Conservation (phyloP, 92 coral and sea anemone species). For the Scolanthus callimorphus region DNA sequence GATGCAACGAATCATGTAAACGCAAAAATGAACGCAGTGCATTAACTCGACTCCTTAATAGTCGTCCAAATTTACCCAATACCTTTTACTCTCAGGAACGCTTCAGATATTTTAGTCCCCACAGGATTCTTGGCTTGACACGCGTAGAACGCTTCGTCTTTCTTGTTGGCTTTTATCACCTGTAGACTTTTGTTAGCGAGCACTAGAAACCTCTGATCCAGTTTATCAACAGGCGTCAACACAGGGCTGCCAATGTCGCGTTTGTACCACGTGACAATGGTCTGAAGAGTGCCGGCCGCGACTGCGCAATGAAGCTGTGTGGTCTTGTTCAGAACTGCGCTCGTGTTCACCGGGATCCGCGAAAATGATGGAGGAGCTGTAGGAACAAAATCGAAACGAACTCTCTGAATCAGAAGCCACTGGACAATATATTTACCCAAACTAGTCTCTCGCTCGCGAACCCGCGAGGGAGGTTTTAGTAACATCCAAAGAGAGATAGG, state of each 20-base stretch:
- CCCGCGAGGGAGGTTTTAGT: too few relatives aligned
- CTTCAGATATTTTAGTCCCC: slow-evolving; percentile 43
- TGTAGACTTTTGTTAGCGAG: slow-evolving; percentile 62
- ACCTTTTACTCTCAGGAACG: too few relatives aligned
- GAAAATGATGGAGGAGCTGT: slow-evolving; percentile 60
- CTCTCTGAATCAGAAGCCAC: too few relatives aligned
- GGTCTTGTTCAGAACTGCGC: slow-evolving; percentile 47
- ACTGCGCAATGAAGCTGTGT: slow-evolving; percentile 53
- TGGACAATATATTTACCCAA: too few relatives aligned
- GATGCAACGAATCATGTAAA: too few relatives aligned
- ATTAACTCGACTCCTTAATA: neutral
- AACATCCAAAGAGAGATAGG: too few relatives aligned
- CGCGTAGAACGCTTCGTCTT: slow-evolving; percentile 62
- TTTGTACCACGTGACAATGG: slow-evolving; percentile 55
- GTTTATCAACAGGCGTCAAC: slow-evolving; percentile 36
- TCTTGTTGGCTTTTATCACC: slow-evolving; percentile 41
- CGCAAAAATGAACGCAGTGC: neutral
- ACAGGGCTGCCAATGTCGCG: slow-evolving; percentile 12
- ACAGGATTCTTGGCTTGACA: slow-evolving; percentile 67
- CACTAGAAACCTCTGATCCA: slow-evolving; percentile 58
- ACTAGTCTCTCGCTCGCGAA: too few relatives aligned
- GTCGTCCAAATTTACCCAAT: neutral
- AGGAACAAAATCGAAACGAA: neutral
- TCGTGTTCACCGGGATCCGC: slow-evolving; percentile 35
- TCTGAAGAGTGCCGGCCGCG: slow-evolving; percentile 24